Conservation (phyloP, 2,888 invertebrate species). For the Tanaodytes sp. region DNA sequence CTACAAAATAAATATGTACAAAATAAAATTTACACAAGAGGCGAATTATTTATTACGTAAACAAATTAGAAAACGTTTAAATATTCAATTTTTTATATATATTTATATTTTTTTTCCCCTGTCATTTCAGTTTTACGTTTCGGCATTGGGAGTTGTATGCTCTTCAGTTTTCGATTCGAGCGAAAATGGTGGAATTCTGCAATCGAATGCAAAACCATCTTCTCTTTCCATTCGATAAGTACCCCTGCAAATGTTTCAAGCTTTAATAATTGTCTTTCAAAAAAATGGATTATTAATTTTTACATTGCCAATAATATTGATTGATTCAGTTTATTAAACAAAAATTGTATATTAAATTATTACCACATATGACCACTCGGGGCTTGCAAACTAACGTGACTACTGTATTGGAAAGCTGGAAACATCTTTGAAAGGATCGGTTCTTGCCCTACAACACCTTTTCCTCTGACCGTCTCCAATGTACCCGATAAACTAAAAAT, state of each 20-base stretch:
- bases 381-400: constrained; percentile 96
- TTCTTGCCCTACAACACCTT: constrained; percentile 98
- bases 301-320: not conserved
- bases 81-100: not conserved
- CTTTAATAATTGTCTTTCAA: not conserved
- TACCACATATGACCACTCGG: constrained; percentile 99
- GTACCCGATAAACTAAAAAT: constrained; percentile 96
- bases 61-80: constrained; percentile 11
- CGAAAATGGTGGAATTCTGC: constrained; percentile 97
- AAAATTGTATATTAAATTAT: no score
- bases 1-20: constrained; percentile 55
- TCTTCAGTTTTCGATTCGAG: constrained; percentile 94
- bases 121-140: constrained; percentile 53
- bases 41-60: constrained; percentile 45
- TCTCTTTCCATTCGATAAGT: constrained; percentile 98
- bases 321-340: not conserved
- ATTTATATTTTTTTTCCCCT: not conserved
- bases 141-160: constrained; percentile 67
- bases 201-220: constrained; percentile 97
- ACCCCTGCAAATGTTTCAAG: constrained; percentile 84
- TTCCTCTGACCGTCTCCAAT: constrained; percentile 92
- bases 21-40: constrained; percentile 48
- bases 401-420: constrained; percentile 98
- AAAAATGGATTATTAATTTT: not conserved
- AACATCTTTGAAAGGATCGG: constrained; percentile 89